Base-by-base conservation (phyloP, 2,797 vertebrate species). In the Falco berigora region DNA sequence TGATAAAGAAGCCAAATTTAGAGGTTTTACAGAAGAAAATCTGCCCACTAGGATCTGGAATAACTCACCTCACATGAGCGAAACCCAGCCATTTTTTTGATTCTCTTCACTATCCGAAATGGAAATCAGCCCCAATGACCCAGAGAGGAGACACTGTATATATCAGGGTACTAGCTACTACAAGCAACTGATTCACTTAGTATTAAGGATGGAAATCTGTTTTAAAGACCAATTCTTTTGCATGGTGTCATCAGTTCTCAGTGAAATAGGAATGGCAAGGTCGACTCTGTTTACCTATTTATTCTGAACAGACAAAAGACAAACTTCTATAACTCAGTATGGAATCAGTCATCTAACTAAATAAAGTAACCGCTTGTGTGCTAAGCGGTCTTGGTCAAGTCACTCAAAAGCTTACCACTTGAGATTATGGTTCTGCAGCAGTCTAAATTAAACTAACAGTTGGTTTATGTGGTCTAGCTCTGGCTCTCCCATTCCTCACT, bases 401-500 rank as follows among this genome's bases (percentile, higher is more conserved):
- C 72, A 81, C 44, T 86, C 71, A 53, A 42, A 77, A 81, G 36
- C 16, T 81, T 66, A 81, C 90, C 76, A 86, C 89, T 86, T 73
- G 67, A 90, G 89, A 95, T 94, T 91, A 96, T 58, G 95, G 84
- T 62, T 86, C 82, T 84, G 46, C 56, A 94, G 72, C 61, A 96
- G 94, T 32, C 9, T 28, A 92, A 97, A 92, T 91, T 88, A 92
- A 95, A 95, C 81, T 90, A 87, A 79, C 58, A 80, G 74, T 67
- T 71, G 86, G 71, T 8, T 92, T 89, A 79, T 63, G 94, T 19
- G 88, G 86, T 82, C 63, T 68, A 87, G 47, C 68, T 82, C 77
- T 61, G 61, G 84, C 67, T 69, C 77, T 95, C 67, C 77, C 56
- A 67, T 89, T 86, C 63, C 44, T 93, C 52, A 71, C 61, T 85